A percentile compares a stretch with the other conserved stretches of the same genome.
phyloP scores from a whole-genome alignment of 2,113 vertebrate species.

The Bos javanicus region DNA sequence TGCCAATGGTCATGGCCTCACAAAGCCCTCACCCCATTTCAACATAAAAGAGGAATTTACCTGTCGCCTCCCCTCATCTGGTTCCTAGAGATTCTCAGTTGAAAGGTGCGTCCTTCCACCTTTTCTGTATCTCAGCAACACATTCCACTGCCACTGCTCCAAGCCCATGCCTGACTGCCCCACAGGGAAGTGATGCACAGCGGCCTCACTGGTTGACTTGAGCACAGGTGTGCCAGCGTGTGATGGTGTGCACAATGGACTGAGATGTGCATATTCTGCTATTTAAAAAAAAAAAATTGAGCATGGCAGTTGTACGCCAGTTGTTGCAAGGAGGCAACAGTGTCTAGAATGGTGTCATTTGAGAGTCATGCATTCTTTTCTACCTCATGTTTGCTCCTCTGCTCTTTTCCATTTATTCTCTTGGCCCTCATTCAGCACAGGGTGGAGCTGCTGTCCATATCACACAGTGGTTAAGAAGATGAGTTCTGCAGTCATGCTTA shows the following conservation, averaged over 20 bases:
- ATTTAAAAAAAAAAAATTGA: background rate
- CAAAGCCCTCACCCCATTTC: background rate
- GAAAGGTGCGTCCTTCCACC: background rate
- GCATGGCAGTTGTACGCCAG: background rate
- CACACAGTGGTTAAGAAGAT: background rate
- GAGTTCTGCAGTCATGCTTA: background rate
- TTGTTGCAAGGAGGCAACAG: background rate
- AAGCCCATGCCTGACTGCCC: fast-evolving
- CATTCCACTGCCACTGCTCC: fast-evolving
- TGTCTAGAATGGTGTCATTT: background rate
- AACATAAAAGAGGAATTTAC: background rate
- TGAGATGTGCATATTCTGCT: fast-evolving
- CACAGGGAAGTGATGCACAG: background rate
- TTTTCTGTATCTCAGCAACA: no score
- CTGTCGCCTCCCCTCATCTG: no score
- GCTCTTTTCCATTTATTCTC: background rate
- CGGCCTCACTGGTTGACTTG: fast-evolving
- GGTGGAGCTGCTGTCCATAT: fast-evolving
- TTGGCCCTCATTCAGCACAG: background rate
- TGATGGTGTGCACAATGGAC: fast-evolving
- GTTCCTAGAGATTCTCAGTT: background rate
- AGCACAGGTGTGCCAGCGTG: fast-evolving
- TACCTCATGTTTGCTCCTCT: background rate
- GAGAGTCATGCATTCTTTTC: background rate
- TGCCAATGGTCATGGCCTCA: background rate